Evolutionary conservation across 2,113 vertebrate genomes (phyloP), one percentile per base, ranked within the genome.

Genomic region (Tragelaphus strepsiceros): DNA sequence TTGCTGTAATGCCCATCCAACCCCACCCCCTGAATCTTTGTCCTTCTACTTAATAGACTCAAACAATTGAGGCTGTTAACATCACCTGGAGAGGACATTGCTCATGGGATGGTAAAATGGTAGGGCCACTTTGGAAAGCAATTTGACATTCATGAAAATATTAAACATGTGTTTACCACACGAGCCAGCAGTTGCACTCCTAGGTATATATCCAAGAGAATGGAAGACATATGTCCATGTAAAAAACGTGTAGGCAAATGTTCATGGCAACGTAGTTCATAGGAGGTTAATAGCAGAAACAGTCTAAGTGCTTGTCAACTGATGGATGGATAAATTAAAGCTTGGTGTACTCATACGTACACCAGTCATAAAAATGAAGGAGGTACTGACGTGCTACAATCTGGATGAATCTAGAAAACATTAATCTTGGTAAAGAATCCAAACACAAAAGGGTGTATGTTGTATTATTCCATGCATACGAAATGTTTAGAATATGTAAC

Each of bases 331-430:
- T 22, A 39, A 58, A 35, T 21, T 71, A 9, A 30, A 30, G 49
- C 2, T 30, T 21, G 53, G 17, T 3, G 2, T n/a, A 17, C 2
- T 24, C 56, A 24, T 3, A 5, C 11, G 74, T 1, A 12, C 12
- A 22, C 5, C 35, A 53, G 56, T 49, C 19, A 6, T 39, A 15
- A 43, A 77, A 43, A 24, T 39, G 24, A 49, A 46, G 7, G 26
- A 92, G 15, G 8, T 6, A 16, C 43, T 11, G 43, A 43, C 2
- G 2, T 1, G 53, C 54, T 15, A 4, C 8, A 1, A 2, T 35
- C 2, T 1, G 49, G 71, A 43, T 77, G n/a, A 30, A n/a, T 12
- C 28, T 61, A 14, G 35, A 30, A 61, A 53, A 62, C 2, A 1
- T 22, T 12, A 28, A 5, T 54, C 12, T 7, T 6, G 35, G 12